phyloP scores from a whole-genome alignment of 1,140 invertebrate species.

The Drosophila pallidifrons region DNA sequence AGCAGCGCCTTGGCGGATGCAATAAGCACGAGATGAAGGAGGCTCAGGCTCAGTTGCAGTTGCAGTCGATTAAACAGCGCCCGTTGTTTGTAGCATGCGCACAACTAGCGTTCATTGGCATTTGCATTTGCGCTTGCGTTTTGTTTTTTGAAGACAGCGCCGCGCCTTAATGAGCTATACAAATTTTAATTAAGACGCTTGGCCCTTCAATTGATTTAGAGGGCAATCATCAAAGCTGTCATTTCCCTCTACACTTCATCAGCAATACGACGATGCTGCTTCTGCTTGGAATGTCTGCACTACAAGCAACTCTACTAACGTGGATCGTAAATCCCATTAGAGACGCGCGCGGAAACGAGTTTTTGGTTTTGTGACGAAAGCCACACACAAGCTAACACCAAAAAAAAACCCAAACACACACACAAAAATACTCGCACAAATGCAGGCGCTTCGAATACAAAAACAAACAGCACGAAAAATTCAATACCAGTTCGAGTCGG shows the following conservation, averaged over 20 bases:
- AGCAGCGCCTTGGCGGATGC: slow-evolving; percentile 43
- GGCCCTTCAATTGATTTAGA: slow-evolving; percentile 72
- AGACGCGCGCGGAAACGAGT: slow-evolving; percentile 47
- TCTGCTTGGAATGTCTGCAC: slow-evolving; percentile 32
- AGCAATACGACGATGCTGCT: slow-evolving; percentile 3
- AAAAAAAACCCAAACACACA: slow-evolving; percentile 25
- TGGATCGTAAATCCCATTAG: slow-evolving; percentile 52
- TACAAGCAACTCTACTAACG: slow-evolving; percentile 15
- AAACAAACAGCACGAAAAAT: slow-evolving; percentile 49
- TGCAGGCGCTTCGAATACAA: slow-evolving; percentile 8
- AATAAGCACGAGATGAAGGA: slow-evolving; percentile 17
- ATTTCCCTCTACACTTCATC: slow-evolving; percentile 30
- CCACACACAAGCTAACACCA: slow-evolving; percentile 21
- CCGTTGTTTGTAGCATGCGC: slow-evolving; percentile 51
- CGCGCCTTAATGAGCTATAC: slow-evolving; percentile 69
- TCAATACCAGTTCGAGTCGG: slow-evolving; percentile 68
- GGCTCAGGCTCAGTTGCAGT: slow-evolving; percentile 18
- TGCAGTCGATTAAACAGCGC: slow-evolving; percentile 60
- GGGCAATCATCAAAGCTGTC: slow-evolving; percentile 32
- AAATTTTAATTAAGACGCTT: slow-evolving; percentile 78
- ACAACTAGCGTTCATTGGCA: slow-evolving; percentile 67
- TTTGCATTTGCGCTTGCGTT: slow-evolving; percentile 20
- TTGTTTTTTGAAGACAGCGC: background rate
- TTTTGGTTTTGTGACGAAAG: slow-evolving; percentile 52
- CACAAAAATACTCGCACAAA: background rate